Evolutionary conservation across 2,888 invertebrate species (phyloP), one percentile per base, ranked within the genome.

Genomic region (Sminthurinus aureus): DNA sequence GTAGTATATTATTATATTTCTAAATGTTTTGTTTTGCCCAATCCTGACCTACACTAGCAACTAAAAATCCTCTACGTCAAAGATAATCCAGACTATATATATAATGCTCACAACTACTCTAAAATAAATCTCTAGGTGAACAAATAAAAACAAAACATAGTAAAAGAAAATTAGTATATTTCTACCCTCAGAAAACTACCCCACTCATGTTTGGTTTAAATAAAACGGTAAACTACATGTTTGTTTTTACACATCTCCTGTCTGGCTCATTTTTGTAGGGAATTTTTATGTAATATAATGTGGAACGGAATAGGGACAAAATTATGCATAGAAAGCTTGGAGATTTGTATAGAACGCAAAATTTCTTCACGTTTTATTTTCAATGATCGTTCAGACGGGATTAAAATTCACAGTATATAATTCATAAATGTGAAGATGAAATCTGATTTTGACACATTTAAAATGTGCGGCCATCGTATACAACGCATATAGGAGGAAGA

Each of bases 151-250:
- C n/a, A n/a, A 38, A 38, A 38, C 38, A 38, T 4, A 38, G 1
- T 80, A 71, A 71, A 71, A 13, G 1, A 64, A 51, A 76, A 71
- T 80, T 80, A 80, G 71, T 76, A 22, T 13, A 71, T 50, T 71
- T 71, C 71, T 80, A 80, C 80, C 80, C 38, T 38, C 71, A n/a
- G 71, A 80, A 80, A 79, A 69, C 80, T 80, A 80, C 80, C 80
- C 80, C 80, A 79, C 67, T 67, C 67, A 50, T n/a, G 24, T 38
- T 38, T 79, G 22, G 24, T 51, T n/a, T 64, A 64, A 78, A 51
- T 67, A 78, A 38, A 76, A 76, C 71, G 71, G 20, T 24, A 76
- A 52, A 52, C 58, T 76, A 12, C 20, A 51, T 76, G 76, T 52
- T 76, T 76, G 20, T 22, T 76, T 22, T 58, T 76, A 22, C 52